Conservation (phyloP, 2,113 vertebrate species). For the Apeltes quadracus region DNA sequence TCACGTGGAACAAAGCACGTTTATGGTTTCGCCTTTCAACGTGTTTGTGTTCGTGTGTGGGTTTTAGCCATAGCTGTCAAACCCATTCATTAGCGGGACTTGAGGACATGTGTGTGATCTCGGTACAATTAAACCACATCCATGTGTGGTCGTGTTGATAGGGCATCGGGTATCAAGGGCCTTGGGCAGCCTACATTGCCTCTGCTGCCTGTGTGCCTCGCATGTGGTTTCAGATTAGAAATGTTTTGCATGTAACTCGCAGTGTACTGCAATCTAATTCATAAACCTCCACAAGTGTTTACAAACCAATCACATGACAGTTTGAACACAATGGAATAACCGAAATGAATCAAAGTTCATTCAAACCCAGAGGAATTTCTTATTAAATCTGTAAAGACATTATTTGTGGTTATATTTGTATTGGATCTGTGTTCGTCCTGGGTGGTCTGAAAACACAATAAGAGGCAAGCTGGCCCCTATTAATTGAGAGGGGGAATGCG, state of each 20-base stretch:
- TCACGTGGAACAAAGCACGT: conserved; percentile 28
- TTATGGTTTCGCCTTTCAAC: conserved; percentile 20
- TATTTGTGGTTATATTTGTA: conserved; percentile 41
- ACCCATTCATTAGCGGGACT: conserved; percentile 60
- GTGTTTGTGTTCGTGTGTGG: conserved; percentile 43
- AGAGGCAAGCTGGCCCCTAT: conserved; percentile 61
- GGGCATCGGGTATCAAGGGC: conserved; percentile 65
- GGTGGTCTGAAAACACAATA: conserved; percentile 76
- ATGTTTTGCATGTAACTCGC: conserved; percentile 42
- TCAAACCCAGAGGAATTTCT: conserved; percentile 3
- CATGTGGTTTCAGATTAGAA: conserved; percentile 58
- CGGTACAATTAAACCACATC: conserved; percentile 61
- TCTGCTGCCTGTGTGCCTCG: conserved; percentile 52
- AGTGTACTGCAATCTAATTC: too few species aligned
- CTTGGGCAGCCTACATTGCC: conserved; percentile 59
- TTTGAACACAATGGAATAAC: neutral
- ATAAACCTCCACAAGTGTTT: conserved; percentile 31
- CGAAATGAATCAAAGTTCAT: neutral
- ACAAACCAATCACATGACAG: conserved; percentile 12
- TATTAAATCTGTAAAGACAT: conserved; percentile 1
- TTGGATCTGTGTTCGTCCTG: conserved; percentile 58
- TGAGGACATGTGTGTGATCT: conserved; percentile 59
- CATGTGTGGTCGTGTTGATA: conserved; percentile 68
- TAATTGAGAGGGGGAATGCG: conserved; percentile 46
- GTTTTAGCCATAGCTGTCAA: conserved; percentile 51